phyloP scores from a whole-genome alignment of 2,113 vertebrate species.

The Pterocles gutturalis region DNA sequence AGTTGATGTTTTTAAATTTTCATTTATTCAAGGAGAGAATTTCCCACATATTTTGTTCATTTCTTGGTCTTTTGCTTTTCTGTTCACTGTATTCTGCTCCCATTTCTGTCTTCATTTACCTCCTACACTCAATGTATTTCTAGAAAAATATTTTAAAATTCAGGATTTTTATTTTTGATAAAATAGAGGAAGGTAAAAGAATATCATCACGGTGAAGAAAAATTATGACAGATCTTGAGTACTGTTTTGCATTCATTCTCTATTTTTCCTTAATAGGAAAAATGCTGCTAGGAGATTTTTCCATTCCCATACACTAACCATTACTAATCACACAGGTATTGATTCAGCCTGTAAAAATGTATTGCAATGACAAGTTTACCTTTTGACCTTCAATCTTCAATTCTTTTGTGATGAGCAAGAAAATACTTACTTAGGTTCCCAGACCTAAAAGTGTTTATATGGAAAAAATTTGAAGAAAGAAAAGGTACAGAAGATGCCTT shows the following conservation, averaged over 20 bases:
- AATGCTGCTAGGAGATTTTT: background rate
- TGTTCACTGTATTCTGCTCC: background rate
- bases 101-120: background rate
- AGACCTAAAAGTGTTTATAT: background rate
- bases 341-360: background rate
- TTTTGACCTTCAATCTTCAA: background rate
- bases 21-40: background rate
- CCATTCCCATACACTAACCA: background rate
- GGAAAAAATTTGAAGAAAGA: background rate
- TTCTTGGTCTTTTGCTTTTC: background rate
- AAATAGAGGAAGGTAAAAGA: background rate
- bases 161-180: background rate
- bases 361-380: background rate
- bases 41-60: background rate
- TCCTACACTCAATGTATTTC: background rate
- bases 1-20: background rate
- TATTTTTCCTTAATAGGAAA: background rate
- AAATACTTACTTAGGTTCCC: background rate
- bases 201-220: background rate
- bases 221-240: background rate
- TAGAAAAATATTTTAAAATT: background rate
- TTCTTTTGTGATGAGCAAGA: background rate
- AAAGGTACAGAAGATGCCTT: background rate
- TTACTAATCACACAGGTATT: background rate
- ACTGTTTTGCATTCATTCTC: background rate